Base-by-base conservation (phyloP, 2,113 vertebrate genomes). In the Psettodes erumei region DNA sequence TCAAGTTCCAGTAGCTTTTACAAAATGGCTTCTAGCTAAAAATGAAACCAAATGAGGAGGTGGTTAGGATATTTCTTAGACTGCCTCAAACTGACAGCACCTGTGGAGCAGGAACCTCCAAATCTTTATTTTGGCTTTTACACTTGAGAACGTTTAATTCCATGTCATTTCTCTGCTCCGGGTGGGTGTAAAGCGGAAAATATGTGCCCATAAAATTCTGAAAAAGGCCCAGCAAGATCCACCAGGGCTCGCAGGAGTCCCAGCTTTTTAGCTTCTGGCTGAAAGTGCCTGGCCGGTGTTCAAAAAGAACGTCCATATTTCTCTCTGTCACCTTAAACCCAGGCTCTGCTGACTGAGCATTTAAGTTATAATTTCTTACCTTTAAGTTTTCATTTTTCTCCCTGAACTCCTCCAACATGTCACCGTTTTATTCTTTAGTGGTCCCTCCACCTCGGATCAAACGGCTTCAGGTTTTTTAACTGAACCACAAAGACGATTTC, bases 1-100 rank as follows among this genome's bases (percentile, higher is more conserved):
- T 40, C 11, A 66, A 25, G 60, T 9, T 33, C 5, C 32, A 38
- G 25, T 35, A 13, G 53, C 62, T 66, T 19, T 2, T 6, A 15
- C 37, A 42, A 76, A 68, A 76, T 53, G 64, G 45, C 54, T 28
- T 27, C 54, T n/a, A 8, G 55, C 73, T 53, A 9, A 23, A 56
- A 42, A 11, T 19, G 25, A 51, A 40, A 8, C 6, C 27, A 19
- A 18, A 38, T 30, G 25, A 58, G 10, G 12, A 7, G 55, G 27
- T 1, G 25, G 6, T 35, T 3, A 8, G 38, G 13, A 5, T 2
- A 0, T 51, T 51, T 51, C 9, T 27, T n/a, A n/a, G n/a, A n/a
- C n/a, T n/a, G n/a, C n/a, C n/a, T n/a, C n/a, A 27, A 15, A 10
- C 28, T 64, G 62, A 48, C 42, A 45, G 42, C 61, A 23, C 61